A percentile compares a stretch with the other conserved stretches of the same genome.
Conservation (phyloP, 2,888 invertebrate species). For the Cryptocephalus moraei region DNA sequence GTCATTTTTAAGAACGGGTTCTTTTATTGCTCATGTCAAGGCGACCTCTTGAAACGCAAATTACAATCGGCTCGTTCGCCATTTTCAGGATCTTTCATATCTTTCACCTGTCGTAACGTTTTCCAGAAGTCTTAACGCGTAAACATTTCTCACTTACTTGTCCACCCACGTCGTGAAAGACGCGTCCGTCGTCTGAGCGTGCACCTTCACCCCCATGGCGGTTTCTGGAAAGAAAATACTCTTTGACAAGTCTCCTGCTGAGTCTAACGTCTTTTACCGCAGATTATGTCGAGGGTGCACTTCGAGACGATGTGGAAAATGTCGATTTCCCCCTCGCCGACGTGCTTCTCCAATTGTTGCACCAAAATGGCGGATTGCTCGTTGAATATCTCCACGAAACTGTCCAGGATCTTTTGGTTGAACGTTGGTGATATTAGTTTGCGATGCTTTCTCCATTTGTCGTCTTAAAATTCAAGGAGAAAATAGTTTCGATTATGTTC, state of each 20-base stretch:
- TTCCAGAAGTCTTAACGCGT: no score
- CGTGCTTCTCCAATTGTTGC: slow-evolving; percentile 35
- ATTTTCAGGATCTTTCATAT: no score
- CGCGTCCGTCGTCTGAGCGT: slow-evolving; percentile 46
- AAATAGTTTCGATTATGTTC: not conserved
- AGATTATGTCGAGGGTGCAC: slow-evolving; percentile 53
- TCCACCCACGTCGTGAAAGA: slow-evolving; percentile 37
- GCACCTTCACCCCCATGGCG: slow-evolving; percentile 59
- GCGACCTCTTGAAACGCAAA: no score
- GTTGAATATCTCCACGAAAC: slow-evolving; percentile 51
- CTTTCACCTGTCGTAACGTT: no score
- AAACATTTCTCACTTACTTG: slow-evolving; percentile 12
- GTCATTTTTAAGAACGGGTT: no score
- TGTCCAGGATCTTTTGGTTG: slow-evolving; percentile 50
- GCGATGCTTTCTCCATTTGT: slow-evolving; percentile 49
- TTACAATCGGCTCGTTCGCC: no score
- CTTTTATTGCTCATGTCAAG: no score
- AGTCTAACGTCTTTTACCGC: slow-evolving; percentile 36
- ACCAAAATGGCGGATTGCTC: slow-evolving; percentile 46
- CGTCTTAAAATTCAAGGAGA: slow-evolving; percentile 33
- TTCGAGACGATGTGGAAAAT: slow-evolving; percentile 45
- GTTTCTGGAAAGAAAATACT: slow-evolving; percentile 43
- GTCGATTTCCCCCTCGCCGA: slow-evolving; percentile 40
- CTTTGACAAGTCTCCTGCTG: not conserved
- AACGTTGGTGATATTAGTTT: slow-evolving; percentile 54